phyloP scores from a whole-genome alignment of 92 coral and sea anemone species.

The Heteractis magnifica region DNA sequence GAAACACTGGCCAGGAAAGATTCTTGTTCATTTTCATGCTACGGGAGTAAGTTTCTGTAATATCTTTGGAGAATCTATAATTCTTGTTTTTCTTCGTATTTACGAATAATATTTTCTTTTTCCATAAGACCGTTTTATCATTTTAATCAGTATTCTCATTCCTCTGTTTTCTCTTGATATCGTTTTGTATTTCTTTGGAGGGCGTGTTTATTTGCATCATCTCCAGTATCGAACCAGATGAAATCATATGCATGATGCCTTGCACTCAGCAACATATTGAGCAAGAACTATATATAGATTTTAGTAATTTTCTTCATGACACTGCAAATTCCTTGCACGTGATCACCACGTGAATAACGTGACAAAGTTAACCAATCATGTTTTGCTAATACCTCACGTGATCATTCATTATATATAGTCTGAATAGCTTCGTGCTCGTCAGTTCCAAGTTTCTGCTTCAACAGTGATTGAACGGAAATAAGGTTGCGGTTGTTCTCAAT shows the following conservation, averaged over 20 bases:
- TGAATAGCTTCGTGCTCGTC: neutral
- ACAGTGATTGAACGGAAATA: constrained; percentile 98
- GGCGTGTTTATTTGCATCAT: too few species aligned
- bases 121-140: too few species aligned
- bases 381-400: constrained; percentile 4
- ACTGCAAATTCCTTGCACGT: neutral
- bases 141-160: too few species aligned
- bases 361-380: neutral
- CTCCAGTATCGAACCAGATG: neutral
- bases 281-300: neutral
- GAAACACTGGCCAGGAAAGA: too few species aligned
- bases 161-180: too few species aligned
- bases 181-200: too few species aligned
- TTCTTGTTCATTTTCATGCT: too few species aligned
- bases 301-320: neutral
- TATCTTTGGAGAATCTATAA: too few species aligned
- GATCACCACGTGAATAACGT: neutral
- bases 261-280: too few species aligned
- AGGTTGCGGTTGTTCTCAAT: constrained; percentile 4
- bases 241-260: neutral
- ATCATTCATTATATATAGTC: constrained; percentile 1
- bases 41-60: too few species aligned
- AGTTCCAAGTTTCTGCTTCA: constrained; percentile 83
- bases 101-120: too few species aligned
- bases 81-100: too few species aligned